Conservation (phyloP, 2,113 vertebrate species). For the Corythoichthys intestinalis region DNA sequence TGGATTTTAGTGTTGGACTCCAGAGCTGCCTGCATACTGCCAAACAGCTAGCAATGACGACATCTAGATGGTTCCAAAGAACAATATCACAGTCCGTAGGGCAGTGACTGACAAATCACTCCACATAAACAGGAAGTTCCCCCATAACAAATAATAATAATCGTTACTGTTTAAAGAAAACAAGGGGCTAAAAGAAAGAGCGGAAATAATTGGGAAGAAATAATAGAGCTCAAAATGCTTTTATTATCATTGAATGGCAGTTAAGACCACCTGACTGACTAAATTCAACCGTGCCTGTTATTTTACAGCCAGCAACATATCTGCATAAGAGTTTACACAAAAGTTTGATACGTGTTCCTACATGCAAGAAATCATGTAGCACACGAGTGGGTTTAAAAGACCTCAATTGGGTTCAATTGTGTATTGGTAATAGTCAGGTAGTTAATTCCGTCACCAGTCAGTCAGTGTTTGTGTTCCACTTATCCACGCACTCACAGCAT, state of each 20-base stretch:
- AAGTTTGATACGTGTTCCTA: slow-evolving; percentile 1
- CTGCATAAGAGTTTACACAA: slow-evolving; percentile 16
- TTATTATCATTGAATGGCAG: neutral
- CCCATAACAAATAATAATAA: neutral
- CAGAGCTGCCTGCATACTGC: slow-evolving; percentile 42
- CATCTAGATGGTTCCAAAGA: slow-evolving; percentile 13
- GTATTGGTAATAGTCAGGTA: neutral
- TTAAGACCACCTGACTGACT: slow-evolving; percentile 1
- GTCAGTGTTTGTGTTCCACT: slow-evolving; percentile 11
- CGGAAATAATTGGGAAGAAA: neutral
- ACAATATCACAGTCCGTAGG: slow-evolving; percentile 11
- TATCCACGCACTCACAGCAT: slow-evolving; percentile 9
- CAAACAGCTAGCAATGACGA: slow-evolving; percentile 20
- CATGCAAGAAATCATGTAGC: slow-evolving; percentile 8
- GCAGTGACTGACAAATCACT: neutral
- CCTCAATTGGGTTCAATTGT: neutral
- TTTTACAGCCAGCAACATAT: neutral
- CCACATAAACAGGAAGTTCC: slow-evolving; percentile 1
- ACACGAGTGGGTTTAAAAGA: slow-evolving; percentile 7
- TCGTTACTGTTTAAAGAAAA: neutral
- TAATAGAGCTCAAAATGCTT: neutral
- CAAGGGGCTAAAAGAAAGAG: neutral
- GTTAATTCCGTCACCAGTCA: slow-evolving; percentile 11
- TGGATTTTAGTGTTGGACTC: slow-evolving; percentile 45
- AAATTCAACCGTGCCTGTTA: neutral